Evolutionary conservation across 2,888 invertebrate species (phyloP), one percentile per base, ranked within the genome.

Genomic region (Lycaena phlaeas): DNA sequence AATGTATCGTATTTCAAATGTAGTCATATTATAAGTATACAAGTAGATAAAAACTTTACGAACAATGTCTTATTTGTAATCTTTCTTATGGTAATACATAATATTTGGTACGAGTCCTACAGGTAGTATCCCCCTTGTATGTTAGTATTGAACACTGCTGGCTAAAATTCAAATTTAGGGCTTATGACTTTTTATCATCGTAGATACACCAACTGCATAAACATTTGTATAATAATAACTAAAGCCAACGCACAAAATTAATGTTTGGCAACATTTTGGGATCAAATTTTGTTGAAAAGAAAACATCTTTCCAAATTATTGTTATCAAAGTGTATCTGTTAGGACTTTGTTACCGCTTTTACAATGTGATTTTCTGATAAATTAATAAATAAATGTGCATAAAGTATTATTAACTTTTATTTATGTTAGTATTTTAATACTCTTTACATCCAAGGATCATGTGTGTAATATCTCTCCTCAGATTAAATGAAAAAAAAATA

Each of bases 11-110:
- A 65, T 63, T 57, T 67, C 58, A 68, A 68, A 61, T 71, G 71
- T 79, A 81, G 81, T 81, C 79, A 81, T 71, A 44, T 49, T 53
- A 64, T 78, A 76, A 76, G 71, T 71, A 70, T 70, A 68, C 64
- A 71, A 68, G 65, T 77, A 76, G 71, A 50, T 57, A 61, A 64
- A 53, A 59, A 60, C 55, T 61, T 59, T 53, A 61, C 61, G 69
- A 75, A 71, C 72, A 70, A 62, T 65, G 54, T 64, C 55, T 65
- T 64, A 64, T 62, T 68, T 67, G 64, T 72, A 72, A 66, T 64
- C 62, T 48, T 65, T 61, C 42, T 56, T 17, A 48, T 49, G 50
- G 44, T 52, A 53, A 49, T 52, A 53, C 56, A 58, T 60, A 55
- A 54, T n/a, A n/a, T n/a, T 45, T 47, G 52, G 57, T 56, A 47